Evolutionary conservation across 1,140 invertebrate species (phyloP).

Genomic region (Microplitis demolitor): DNA sequence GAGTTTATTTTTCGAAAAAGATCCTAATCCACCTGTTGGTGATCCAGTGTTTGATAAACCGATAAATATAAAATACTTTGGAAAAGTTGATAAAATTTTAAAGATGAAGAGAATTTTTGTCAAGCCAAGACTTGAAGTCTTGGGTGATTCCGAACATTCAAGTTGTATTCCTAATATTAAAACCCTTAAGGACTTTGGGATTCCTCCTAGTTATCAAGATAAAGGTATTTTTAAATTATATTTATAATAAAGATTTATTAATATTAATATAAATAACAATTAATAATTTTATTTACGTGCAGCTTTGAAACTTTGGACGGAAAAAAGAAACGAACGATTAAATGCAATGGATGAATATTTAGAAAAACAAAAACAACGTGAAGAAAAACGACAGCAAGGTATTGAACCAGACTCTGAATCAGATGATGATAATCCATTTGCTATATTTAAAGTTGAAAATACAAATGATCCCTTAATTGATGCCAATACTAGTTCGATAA

Average conservation of each 20-base stretch:
- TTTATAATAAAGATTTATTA: no score
- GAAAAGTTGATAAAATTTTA: slow-evolving; percentile 61
- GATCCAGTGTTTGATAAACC: slow-evolving; percentile 60
- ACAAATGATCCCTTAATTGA: neutral
- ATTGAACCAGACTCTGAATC: slow-evolving; percentile 46
- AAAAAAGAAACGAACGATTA: slow-evolving; percentile 38
- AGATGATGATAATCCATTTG: slow-evolving; percentile 47
- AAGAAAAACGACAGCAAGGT: slow-evolving; percentile 44
- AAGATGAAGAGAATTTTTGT: slow-evolving; percentile 63
- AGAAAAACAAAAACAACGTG: slow-evolving; percentile 45
- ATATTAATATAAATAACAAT: neutral
- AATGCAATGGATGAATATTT: slow-evolving; percentile 42
- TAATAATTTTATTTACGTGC: slow-evolving; percentile 15
- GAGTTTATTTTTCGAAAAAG: slow-evolving; percentile 61
- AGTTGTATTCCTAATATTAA: slow-evolving; percentile 45
- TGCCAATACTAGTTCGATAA: neutral
- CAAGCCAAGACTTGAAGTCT: slow-evolving; percentile 45
- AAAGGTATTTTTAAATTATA: slow-evolving; percentile 32
- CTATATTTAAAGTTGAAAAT: slow-evolving; percentile 36
- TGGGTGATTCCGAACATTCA: slow-evolving; percentile 44
- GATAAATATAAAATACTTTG: slow-evolving; percentile 55
- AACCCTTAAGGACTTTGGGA: slow-evolving; percentile 43
- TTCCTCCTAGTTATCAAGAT: slow-evolving; percentile 47
- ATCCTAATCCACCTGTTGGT: slow-evolving; percentile 46
- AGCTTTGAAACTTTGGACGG: slow-evolving; percentile 48